Evolutionary conservation across 1,140 invertebrate genomes (phyloP), one percentile per base, ranked within the genome.

Genomic region (Drosophila aff.): DNA sequence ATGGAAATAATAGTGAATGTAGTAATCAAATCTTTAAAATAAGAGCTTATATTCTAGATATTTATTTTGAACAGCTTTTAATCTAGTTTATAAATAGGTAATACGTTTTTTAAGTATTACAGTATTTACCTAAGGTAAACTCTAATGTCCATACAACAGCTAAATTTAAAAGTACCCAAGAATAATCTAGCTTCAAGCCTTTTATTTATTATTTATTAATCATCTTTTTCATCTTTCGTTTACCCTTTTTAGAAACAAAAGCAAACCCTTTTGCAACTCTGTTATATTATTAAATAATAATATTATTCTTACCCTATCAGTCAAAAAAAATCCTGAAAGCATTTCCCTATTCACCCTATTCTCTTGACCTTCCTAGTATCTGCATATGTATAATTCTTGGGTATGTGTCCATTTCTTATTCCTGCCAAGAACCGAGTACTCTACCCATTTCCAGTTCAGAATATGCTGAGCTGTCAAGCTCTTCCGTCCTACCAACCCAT

Each of bases 401-500:
- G 44, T 18, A n/a, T 60, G 15, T 67, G 36, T 60, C 53, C 53
- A 21, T 59, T 50, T 59, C 38, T 41, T 71, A 40, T 41, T 59
- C 21, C 44, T 71, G 26, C 18, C 62, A 33, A 49, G 31, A 36
- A 47, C 7, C 47, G 13, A 26, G 21, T 57, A n/a, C 28, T 59
- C 38, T 73, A 61, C 68, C 68, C 71, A 73, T 74, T 52, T 73
- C 55, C 68, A 74, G 73, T 43, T 73, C 71, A 61, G 68, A 74
- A 74, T 61, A 44, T 74, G 71, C 71, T 74, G 71, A 73, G 71
- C 68, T 73, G 71, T 73, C 71, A 73, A 36, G 63, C 40, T 67
- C 50, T 71, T 44, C 47, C 16, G 28, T 58, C 36, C 41, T 33
- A 49, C 40, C 63, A 38, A 3, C 18, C 31, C 21, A 4, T 21